Evolutionary conservation across 2,113 vertebrate species (phyloP), one percentile per base, ranked within the genome.

Genomic region (Uria aalge): DNA sequence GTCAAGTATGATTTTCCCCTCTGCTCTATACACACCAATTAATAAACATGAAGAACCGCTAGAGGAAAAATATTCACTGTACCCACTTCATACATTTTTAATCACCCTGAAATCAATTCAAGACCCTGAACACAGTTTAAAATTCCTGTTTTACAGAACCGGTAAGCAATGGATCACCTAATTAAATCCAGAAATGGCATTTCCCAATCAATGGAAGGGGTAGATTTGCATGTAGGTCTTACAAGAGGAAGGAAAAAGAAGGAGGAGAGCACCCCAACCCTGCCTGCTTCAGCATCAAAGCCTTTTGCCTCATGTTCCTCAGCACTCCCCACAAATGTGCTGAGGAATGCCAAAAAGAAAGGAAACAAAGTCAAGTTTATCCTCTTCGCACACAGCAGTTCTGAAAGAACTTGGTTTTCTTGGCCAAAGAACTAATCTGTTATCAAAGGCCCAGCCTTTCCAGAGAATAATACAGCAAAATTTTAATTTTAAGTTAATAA

Each of bases 71-170:
- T 85, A 95, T 84, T 91, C 94, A 81, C 91, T 96, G 79, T 77
- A 75, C 79, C 83, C 83, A 94, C 85, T 94, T 94, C 92, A 94
- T 96, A 59, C 83, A 96, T 95, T 94, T 94, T 94, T 94, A 81
- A 96, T 92, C 64, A 40, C 60, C 52, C 66, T 87, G 92, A 95
- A 96, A 93, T 95, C 88, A 96, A 91, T 94, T 93, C 92, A 83
- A 88, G 60, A 47, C 83, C 85, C 80, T 62, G 82, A 85, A 95
- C 63, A 57, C 8, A 23, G 85, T 66, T 96, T 72, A 74, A 82
- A 89, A 86, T 88, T 53, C 86, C 95, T 93, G 81, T 67, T 94
- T 66, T 83, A 88, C 94, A 90, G 59, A 82, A 56, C 26, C 0
- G 1, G 63, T 27, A 79, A 84, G 92, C 59, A 62, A 76, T 9